Percentiles rank a stretch among this genome's conserved stretches.
These are phyloP conservation scores for Actenoides lindsayi DNA, from an alignment of 2,113 vertebrate species.

Conservation along the genomic window DNA sequence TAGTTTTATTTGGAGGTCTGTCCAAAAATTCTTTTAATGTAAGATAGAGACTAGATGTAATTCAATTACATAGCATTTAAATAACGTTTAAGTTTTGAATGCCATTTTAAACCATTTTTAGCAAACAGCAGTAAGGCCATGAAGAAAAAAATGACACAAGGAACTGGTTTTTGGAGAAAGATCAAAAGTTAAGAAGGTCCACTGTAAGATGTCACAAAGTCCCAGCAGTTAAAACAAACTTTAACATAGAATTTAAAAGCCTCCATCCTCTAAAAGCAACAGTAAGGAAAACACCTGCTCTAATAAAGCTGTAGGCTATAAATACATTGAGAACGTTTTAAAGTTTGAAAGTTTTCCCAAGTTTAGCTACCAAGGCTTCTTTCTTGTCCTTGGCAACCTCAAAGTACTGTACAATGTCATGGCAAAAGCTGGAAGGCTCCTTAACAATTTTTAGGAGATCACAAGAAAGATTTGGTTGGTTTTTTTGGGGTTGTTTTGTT, in stretches of 20 bases:
- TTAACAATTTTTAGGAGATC: background rate
- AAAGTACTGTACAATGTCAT: background rate
- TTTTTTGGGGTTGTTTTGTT: no score
- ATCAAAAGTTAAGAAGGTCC: background rate
- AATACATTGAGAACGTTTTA: background rate
- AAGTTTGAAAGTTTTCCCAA: background rate
- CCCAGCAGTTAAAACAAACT: background rate
- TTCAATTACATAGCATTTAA: background rate
- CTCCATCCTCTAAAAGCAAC: background rate
- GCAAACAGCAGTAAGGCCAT: background rate
- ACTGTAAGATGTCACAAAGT: background rate
- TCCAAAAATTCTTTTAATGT: background rate
- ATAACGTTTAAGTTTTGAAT: background rate
- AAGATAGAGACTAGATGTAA: background rate
- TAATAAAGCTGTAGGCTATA: background rate
- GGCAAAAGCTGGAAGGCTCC: background rate
- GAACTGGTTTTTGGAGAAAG: background rate
- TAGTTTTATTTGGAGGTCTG: background rate
- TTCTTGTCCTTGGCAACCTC: background rate
- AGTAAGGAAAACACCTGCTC: background rate
- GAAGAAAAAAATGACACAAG: background rate
- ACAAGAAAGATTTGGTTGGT: background rate
- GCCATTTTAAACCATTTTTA: background rate
- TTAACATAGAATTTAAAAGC: background rate
- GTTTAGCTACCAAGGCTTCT: background rate